Evolutionary conservation across 35 echinoderm and acorn worm genomes (phyloP).

Genomic region (Ptychodera flava): DNA sequence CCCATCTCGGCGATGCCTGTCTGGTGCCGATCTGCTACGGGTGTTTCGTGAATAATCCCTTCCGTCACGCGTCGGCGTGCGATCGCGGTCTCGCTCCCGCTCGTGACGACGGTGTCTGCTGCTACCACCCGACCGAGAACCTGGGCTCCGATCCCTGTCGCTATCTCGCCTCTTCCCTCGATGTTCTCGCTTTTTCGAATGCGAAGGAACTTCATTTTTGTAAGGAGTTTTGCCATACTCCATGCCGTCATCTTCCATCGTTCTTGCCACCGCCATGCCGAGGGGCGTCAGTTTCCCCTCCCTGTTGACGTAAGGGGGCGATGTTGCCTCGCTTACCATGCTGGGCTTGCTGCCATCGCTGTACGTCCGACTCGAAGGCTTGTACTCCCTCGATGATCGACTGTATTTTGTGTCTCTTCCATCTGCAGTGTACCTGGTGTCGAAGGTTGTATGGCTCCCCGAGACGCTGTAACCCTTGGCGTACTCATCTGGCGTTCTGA

Average conservation of each 20-base stretch:
- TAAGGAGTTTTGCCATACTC: constrained; percentile 24
- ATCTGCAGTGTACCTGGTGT: background rate
- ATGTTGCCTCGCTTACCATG: constrained; percentile 25
- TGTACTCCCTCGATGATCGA: background rate
- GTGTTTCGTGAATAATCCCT: background rate
- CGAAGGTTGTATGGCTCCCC: constrained; percentile 14
- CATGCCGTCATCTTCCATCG: background rate
- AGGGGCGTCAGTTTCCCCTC: constrained; percentile 59
- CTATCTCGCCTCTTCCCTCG: constrained; percentile 13
- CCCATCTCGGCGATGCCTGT: background rate
- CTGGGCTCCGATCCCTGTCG: constrained; percentile 26
- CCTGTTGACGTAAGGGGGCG: constrained; percentile 56
- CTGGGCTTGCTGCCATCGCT: constrained; percentile 41
- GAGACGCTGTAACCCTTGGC: constrained; percentile 45
- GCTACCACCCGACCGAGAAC: constrained; percentile 34
- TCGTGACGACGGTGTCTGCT: constrained; percentile 20
- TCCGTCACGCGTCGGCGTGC: background rate
- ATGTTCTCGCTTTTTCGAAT: constrained; percentile 18
- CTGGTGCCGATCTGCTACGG: background rate
- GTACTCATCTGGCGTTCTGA: constrained; percentile 55
- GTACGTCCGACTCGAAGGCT: background rate
- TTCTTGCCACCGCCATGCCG: constrained; percentile 11
- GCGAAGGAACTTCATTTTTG: constrained; percentile 4
- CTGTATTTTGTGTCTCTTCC: background rate
- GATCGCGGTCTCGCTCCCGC: constrained; percentile 8